These are phyloP conservation scores for Bombus polaris DNA, from an alignment of 1,140 invertebrate species.

Conservation along the genomic window DNA sequence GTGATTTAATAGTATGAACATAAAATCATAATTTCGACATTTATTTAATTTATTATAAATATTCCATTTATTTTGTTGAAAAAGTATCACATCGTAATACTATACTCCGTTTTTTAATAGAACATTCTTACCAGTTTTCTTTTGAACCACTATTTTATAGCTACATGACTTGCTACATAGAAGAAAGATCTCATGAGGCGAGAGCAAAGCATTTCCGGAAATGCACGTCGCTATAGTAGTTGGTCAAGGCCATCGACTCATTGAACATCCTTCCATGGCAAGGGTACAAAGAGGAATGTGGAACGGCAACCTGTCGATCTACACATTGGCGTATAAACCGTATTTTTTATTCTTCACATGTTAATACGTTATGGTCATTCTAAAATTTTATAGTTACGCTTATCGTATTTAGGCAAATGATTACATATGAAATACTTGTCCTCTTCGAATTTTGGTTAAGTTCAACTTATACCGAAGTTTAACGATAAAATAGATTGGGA, in stretches of 20 bases:
- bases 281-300: conserved; percentile 44
- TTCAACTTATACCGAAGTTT: neutral
- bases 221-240: conserved; percentile 26
- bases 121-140: neutral
- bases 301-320: conserved; percentile 33
- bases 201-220: conserved; percentile 36
- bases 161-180: no score
- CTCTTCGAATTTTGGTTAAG: neutral
- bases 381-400: no score
- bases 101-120: neutral
- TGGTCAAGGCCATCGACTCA: conserved; percentile 52
- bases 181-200: neutral
- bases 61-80: neutral
- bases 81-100: neutral
- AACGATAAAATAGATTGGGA: no score
- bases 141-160: neutral
- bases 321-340: conserved; percentile 1
- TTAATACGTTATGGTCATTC: no score
- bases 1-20: neutral
- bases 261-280: conserved; percentile 42
- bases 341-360: neutral
- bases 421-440: neutral
- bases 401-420: neutral
- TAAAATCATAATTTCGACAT: neutral
- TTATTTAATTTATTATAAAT: neutral